Base-by-base conservation (phyloP, 2,113 vertebrate species). In the Epinephelus moara region DNA sequence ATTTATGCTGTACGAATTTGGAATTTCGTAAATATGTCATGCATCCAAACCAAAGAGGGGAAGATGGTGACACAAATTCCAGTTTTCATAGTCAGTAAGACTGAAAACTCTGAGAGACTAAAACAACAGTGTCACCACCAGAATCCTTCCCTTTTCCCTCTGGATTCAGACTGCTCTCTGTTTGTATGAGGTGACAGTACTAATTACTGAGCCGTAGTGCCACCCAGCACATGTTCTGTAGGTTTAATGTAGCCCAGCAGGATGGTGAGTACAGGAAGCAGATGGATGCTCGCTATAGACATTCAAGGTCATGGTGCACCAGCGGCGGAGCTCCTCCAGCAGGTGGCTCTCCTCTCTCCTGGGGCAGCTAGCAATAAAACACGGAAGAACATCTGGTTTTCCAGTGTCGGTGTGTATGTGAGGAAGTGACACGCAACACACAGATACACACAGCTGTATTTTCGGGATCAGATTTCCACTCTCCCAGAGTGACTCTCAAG, bases 281-380 rank as follows among this genome's bases (percentile, higher is more conserved):
- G 88, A 87, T 80, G 91, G 90, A 90, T 47, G 64, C 37, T 64
- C 83, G 8, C 76, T 70, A 66, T 81, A 76, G 67, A 83, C 75
- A 78, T 47, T 66, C 84, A 92, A 92, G 93, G 87, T 89, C 86
- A 64, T 7, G 70, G 53, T 53, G 60, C 49, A 79, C 56, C 79
- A 21, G 80, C 78, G 71, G 49, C 67, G 47, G 55, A 86, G 70
- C 81, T 84, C 81, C 75, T 89, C 88, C 90, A 86, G 86, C 88
- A 93, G 93, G 91, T 92, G 92, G 86, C 87, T 91, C 90, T 81
- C 25, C 55, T 80, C 61, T 91, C 93, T 93, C 91, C 75, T 56
- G 89, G 82, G 92, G 79, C 57, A 76, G 76, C 69, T 68, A 61
- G 84, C 87, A 79, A 85, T 89, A 76, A 88, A 91, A 89, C 67